These are phyloP conservation scores for Brachionus sp. DNA, from an alignment of 1,140 invertebrate genomes.

Conservation along the genomic window DNA sequence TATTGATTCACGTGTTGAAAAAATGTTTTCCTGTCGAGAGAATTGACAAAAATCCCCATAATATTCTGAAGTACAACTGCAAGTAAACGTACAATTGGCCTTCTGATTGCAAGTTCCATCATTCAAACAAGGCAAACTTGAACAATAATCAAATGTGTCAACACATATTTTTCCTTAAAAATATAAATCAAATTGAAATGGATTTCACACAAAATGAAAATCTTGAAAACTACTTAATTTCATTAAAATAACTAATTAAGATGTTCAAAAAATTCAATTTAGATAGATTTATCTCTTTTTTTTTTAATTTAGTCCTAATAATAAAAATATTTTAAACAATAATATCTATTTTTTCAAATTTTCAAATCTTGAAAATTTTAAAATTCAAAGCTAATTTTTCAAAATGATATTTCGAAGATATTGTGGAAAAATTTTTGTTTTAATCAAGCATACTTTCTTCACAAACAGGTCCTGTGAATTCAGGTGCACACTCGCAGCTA, in stretches of 20 bases:
- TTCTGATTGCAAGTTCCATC: slow-evolving; percentile 71
- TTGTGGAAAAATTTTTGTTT: background rate
- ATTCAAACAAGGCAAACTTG: slow-evolving; percentile 70
- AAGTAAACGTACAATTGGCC: slow-evolving; percentile 45
- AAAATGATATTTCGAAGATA: background rate
- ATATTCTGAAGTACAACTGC: slow-evolving; percentile 16
- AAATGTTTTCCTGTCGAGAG: background rate
- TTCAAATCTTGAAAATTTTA: too few relatives aligned
- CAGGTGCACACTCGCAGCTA: slow-evolving; percentile 1
- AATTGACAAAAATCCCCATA: slow-evolving; percentile 22
- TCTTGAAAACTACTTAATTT: background rate
- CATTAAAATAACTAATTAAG: too few relatives aligned
- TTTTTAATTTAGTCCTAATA: too few relatives aligned
- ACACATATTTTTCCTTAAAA: slow-evolving; percentile 11
- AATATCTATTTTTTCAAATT: too few relatives aligned
- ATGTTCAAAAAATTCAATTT: too few relatives aligned
- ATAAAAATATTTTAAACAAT: too few relatives aligned
- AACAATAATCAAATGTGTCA: slow-evolving; percentile 18
- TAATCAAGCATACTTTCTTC: slow-evolving; percentile 58
- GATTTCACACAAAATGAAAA: too few relatives aligned
- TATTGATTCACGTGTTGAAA: background rate
- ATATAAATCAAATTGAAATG: too few relatives aligned
- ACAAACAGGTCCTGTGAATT: slow-evolving; percentile 9
- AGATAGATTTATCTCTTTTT: too few relatives aligned
- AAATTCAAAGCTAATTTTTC: too few relatives aligned